These are phyloP conservation scores for Ochropacha duplaris DNA, from an alignment of 2,888 invertebrate species.

Conservation along the genomic window DNA sequence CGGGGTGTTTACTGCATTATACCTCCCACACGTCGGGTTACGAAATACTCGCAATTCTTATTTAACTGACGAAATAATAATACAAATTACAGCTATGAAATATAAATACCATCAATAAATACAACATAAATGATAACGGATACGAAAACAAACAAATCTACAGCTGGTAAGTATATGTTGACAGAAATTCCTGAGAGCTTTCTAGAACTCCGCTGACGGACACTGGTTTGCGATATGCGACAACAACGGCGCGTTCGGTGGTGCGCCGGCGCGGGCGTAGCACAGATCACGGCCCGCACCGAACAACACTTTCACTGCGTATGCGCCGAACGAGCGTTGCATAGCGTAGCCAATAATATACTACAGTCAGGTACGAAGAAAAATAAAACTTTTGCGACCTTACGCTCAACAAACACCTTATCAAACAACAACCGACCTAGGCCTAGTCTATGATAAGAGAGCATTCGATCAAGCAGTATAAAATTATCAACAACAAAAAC, in stretches of 20 bases:
- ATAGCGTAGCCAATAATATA: constrained; percentile 17
- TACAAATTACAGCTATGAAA: constrained; percentile 7
- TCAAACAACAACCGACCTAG: constrained; percentile 11
- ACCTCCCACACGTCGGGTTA: background rate
- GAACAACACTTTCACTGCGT: constrained; percentile 69
- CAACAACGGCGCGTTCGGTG: constrained; percentile 20
- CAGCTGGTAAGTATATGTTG: constrained; percentile 25
- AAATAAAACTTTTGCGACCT: constrained; percentile 33
- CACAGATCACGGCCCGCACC: constrained; percentile 29
- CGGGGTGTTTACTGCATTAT: background rate
- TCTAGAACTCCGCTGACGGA: constrained; percentile 58
- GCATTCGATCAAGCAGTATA: too few relatives aligned
- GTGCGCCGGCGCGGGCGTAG: constrained; percentile 1
- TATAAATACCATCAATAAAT: background rate
- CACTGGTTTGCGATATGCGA: constrained; percentile 22
- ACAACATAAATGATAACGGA: constrained; percentile 29
- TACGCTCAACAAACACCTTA: constrained; percentile 35
- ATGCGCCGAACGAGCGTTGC: constrained; percentile 27
- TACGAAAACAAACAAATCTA: constrained; percentile 32
- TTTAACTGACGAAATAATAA: background rate
- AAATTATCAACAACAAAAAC: too few relatives aligned
- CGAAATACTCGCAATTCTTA: background rate
- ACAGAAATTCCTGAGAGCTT: constrained; percentile 67
- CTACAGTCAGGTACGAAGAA: constrained; percentile 10
- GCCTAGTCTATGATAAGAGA: too few relatives aligned